These are phyloP conservation scores for Pseudorhiza aurosa DNA, from an alignment of 30 jellyfish, hydroid and myxozoan genomes.

Conservation along the genomic window DNA sequence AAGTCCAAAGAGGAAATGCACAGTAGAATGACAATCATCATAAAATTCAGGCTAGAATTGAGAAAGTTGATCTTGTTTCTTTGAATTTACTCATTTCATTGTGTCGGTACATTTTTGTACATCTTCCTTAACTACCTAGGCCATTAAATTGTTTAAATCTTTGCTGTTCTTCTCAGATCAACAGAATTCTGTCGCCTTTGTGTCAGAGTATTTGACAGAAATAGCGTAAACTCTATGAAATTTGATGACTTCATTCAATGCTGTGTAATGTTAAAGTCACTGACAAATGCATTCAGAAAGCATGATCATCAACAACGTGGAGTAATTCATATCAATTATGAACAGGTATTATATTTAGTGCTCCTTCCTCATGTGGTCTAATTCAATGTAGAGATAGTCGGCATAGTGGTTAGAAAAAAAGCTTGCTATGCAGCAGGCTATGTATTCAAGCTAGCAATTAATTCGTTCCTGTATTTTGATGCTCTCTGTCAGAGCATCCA, in stretches of 20 bases:
- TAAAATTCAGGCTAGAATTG: neutral
- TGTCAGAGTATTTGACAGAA: slow-evolving; percentile 94
- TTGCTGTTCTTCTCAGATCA: slow-evolving; percentile 74
- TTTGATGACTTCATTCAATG: slow-evolving; percentile 99
- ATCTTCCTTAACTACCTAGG: too few relatives aligned
- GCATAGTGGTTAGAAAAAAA: too few relatives aligned
- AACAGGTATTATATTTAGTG: too few relatives aligned
- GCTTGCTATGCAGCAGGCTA: too few relatives aligned
- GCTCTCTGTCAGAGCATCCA: too few relatives aligned
- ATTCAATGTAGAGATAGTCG: too few relatives aligned
- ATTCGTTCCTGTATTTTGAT: too few relatives aligned
- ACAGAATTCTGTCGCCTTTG: slow-evolving; percentile 87
- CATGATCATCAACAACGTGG: slow-evolving; percentile 87
- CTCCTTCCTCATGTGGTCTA: too few relatives aligned
- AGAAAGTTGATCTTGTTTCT: neutral
- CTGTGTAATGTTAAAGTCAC: slow-evolving; percentile 96
- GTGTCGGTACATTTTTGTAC: too few relatives aligned
- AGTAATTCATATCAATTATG: slow-evolving; percentile 87
- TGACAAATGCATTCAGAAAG: slow-evolving; percentile 96
- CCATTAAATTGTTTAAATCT: too few relatives aligned
- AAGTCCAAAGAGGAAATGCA: neutral
- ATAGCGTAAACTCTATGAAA: slow-evolving; percentile 87
- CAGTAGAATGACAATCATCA: neutral
- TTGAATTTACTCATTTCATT: neutral
- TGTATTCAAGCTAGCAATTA: too few relatives aligned